Conservation (phyloP, 1,140 invertebrate species). For the Diorhabda carinulata region DNA sequence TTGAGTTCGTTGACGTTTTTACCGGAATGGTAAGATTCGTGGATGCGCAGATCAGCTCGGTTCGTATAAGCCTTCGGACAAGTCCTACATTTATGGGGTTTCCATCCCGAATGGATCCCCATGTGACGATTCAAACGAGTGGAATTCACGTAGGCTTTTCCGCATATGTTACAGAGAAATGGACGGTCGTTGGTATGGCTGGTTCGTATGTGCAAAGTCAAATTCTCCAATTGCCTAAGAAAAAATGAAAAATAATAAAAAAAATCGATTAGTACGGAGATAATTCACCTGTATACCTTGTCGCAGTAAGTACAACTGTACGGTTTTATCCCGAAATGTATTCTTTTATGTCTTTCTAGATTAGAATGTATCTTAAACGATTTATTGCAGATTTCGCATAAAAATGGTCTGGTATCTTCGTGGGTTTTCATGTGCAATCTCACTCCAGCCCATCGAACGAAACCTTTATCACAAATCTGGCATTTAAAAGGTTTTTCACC, state of each 20-base stretch:
- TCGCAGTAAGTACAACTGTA: constrained; percentile 64
- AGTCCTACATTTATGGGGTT: constrained; percentile 38
- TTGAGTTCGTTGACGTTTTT: constrained; percentile 31
- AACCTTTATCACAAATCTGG: constrained; percentile 46
- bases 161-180: constrained; percentile 63
- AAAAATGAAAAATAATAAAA: background rate
- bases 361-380: constrained; percentile 42
- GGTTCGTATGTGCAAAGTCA: constrained; percentile 39
- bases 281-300: constrained; percentile 48
- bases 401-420: constrained; percentile 38
- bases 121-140: constrained; percentile 37
- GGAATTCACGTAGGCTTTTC: constrained; percentile 41
- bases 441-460: constrained; percentile 40
- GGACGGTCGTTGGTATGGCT: constrained; percentile 65
- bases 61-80: constrained; percentile 44
- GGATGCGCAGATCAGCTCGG: constrained; percentile 39
- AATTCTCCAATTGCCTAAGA: constrained; percentile 41
- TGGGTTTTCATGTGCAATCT: constrained; percentile 42
- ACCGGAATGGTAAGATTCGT: constrained; percentile 34
- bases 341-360: constrained; percentile 40
- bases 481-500: constrained; percentile 46
- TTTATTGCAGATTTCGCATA: constrained; percentile 42
- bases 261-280: no score
- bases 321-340: constrained; percentile 65
- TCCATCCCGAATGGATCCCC: constrained; percentile 43